Conservation (phyloP, 2,113 vertebrate species). For the Zosterops pallidus region DNA sequence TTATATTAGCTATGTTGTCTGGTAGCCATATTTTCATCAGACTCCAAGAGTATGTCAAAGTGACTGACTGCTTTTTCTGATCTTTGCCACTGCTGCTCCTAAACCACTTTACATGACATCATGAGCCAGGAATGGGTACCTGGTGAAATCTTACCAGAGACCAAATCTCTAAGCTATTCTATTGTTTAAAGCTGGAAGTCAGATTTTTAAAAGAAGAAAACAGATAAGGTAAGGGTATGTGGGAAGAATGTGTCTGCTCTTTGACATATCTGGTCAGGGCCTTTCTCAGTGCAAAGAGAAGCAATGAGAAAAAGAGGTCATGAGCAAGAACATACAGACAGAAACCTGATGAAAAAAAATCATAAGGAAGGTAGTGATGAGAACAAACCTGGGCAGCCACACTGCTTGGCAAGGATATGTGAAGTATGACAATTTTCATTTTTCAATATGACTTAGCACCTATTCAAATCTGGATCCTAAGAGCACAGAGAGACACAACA, state of each 20-base stretch:
- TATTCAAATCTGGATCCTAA: background rate
- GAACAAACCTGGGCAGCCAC: background rate
- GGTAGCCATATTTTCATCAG: background rate
- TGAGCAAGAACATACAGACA: background rate
- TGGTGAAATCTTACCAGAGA: background rate
- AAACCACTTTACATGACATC: background rate
- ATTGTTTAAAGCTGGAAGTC: background rate
- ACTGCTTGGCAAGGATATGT: background rate
- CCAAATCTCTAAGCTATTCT: background rate
- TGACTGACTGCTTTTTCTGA: background rate
- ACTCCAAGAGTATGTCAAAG: background rate
- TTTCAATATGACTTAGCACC: background rate
- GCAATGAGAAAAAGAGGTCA: background rate
- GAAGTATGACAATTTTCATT: background rate
- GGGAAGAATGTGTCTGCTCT: background rate
- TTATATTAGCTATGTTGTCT: background rate
- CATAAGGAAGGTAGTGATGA: background rate
- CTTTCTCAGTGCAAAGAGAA: background rate
- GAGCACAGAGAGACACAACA: background rate
- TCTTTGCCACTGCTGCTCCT: background rate
- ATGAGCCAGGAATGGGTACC: background rate
- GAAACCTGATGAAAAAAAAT: background rate
- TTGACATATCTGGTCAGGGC: accelerated
- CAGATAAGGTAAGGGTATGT: background rate
- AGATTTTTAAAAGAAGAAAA: background rate